These are phyloP conservation scores for Benthosema pterotum DNA, from an alignment of 2,797 vertebrate genomes.

Conservation along the genomic window DNA sequence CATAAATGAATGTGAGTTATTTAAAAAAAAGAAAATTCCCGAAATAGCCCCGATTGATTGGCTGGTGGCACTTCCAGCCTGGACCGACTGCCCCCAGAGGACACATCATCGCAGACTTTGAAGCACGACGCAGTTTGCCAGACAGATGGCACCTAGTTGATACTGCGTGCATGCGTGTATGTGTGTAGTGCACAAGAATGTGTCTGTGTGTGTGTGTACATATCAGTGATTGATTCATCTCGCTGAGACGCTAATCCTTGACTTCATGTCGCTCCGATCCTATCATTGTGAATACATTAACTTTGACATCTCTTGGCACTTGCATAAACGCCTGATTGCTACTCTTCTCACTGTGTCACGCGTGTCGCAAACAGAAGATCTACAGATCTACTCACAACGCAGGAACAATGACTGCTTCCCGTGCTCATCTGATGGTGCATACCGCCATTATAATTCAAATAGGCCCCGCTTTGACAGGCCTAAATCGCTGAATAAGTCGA, in stretches of 20 bases:
- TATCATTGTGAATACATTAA: conserved; percentile 44
- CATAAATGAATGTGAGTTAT: conserved; percentile 36
- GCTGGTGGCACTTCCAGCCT: conserved; percentile 21
- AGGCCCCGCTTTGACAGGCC: too few species aligned
- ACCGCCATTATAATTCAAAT: too few species aligned
- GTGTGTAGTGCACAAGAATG: conserved; percentile 8
- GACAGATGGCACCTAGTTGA: conserved; percentile 32
- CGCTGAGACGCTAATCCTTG: conserved; percentile 25
- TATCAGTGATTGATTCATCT: conserved; percentile 27
- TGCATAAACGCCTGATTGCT: background rate
- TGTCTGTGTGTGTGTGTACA: background rate
- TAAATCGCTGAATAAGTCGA: too few species aligned
- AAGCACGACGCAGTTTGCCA: conserved; percentile 16
- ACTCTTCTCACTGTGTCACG: too few species aligned
- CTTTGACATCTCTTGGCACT: conserved; percentile 47
- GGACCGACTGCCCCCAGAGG: conserved; percentile 16
- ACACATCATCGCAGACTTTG: conserved; percentile 32
- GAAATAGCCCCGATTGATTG: conserved; percentile 48
- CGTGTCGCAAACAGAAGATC: too few species aligned
- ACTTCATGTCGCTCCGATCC: conserved; percentile 45
- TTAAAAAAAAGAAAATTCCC: conserved; percentile 35
- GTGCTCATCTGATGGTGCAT: too few species aligned
- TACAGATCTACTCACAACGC: too few species aligned
- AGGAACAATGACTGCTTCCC: too few species aligned
- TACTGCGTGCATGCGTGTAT: background rate